A percentile compares a stretch with the other conserved stretches of the same genome.
Conservation (phyloP, 1,140 invertebrate species). For the Coenobita brevimanus region DNA sequence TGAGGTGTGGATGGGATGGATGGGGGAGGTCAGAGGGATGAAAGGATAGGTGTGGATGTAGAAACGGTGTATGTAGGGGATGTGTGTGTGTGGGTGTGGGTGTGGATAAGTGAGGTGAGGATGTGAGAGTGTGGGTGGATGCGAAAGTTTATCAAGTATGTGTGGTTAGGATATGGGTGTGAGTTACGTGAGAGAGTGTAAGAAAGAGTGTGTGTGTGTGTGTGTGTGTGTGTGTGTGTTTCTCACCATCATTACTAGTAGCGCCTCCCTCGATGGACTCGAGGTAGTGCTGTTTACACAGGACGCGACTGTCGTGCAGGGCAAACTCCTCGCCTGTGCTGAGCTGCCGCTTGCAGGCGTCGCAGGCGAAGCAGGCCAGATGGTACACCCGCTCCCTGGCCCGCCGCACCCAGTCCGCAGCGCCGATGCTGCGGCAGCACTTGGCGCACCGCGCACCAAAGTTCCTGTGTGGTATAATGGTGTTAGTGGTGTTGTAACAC, state of each 20-base stretch:
- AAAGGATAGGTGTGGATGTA: too few relatives aligned
- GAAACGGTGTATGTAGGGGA: neutral
- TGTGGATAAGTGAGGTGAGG: neutral
- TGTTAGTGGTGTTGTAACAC: too few relatives aligned
- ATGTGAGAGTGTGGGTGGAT: neutral
- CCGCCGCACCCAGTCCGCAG: slow-evolving; percentile 97
- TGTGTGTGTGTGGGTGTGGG: neutral
- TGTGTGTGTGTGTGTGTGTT: neutral
- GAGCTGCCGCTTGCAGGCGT: slow-evolving; percentile 96
- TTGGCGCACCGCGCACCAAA: slow-evolving; percentile 94
- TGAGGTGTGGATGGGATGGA: too few relatives aligned
- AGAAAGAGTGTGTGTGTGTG: too few relatives aligned
- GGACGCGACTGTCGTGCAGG: slow-evolving; percentile 90
- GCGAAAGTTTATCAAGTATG: neutral
- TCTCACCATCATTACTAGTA: slow-evolving; percentile 75
- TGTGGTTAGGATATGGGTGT: too few relatives aligned
- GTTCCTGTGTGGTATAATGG: too few relatives aligned
- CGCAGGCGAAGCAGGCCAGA: slow-evolving; percentile 98
- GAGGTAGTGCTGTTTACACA: slow-evolving; percentile 97
- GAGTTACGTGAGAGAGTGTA: too few relatives aligned
- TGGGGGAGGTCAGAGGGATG: too few relatives aligned
- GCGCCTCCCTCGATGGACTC: slow-evolving; percentile 91
- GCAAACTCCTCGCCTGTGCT: slow-evolving; percentile 98
- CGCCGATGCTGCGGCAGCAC: slow-evolving; percentile 91
- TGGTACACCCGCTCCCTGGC: slow-evolving; percentile 96